phyloP scores from a whole-genome alignment of 2,888 invertebrate genomes.

The Tipula helvola region DNA sequence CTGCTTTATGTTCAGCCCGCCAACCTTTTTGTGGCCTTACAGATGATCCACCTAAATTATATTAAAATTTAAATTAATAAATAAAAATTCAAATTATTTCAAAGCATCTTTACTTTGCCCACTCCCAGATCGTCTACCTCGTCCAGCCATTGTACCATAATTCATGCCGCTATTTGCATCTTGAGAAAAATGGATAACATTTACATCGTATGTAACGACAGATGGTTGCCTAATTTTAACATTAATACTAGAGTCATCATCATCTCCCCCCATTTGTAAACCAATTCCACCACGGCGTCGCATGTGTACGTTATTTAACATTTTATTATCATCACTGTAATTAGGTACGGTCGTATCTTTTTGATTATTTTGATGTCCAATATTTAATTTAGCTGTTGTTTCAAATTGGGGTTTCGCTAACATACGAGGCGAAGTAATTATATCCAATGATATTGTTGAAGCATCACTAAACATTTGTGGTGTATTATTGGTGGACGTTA shows the following conservation, averaged over 20 bases:
- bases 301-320: neutral
- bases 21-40: conserved; percentile 68
- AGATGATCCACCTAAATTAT: conserved; percentile 28
- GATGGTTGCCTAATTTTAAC: conserved; percentile 28
- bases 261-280: neutral
- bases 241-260: neutral
- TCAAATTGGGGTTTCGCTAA: conserved; percentile 33
- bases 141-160: conserved; percentile 35
- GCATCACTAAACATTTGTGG: conserved; percentile 30
- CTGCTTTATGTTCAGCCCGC: conserved; percentile 85
- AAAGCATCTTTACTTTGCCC: conserved; percentile 32
- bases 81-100: neutral
- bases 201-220: conserved; percentile 35
- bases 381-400: conserved; percentile 29
- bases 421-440: conserved; percentile 22
- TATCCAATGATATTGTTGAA: conserved; percentile 33
- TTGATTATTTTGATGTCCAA: neutral
- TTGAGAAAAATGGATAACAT: conserved; percentile 36
- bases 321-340: neutral
- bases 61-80: neutral
- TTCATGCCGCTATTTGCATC: conserved; percentile 31
- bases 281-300: conserved; percentile 1
- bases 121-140: conserved; percentile 34
- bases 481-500: conserved; percentile 30
- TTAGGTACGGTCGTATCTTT: neutral